Percentiles rank a stretch among this genome's conserved stretches.
Conservation (phyloP, 2,797 vertebrate genomes). For the Chrysolophus pictus region DNA sequence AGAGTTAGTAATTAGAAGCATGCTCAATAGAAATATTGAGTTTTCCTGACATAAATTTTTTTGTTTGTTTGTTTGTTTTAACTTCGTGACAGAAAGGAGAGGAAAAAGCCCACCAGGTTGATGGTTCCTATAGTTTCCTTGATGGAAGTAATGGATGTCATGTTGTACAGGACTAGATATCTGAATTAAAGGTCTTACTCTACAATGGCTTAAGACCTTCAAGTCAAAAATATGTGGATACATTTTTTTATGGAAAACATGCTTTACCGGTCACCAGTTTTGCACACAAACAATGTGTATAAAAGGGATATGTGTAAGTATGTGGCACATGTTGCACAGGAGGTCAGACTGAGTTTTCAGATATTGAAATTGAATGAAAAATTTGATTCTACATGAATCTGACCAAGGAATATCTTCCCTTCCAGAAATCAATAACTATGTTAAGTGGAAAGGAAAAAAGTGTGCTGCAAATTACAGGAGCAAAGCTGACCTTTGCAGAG, state of each 20-base stretch:
- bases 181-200: neutral
- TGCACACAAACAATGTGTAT: neutral
- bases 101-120: neutral
- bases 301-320: neutral
- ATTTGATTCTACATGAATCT: neutral
- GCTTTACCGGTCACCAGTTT: neutral
- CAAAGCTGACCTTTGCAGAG: neutral
- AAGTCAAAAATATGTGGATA: neutral
- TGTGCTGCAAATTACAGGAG: neutral
- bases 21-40: neutral
- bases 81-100: neutral
- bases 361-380: neutral
- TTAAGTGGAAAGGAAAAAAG: constrained; percentile 7
- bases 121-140: neutral
- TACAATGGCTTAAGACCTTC: neutral
- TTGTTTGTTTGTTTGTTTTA: neutral
- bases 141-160: neutral
- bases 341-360: neutral
- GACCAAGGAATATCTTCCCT: constrained; percentile 15
- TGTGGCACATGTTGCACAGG: neutral
- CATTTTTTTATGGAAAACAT: neutral
- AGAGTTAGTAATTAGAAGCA: neutral
- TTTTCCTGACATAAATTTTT: neutral
- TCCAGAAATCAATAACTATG: constrained; percentile 7
- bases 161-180: neutral